These are phyloP conservation scores for Anguilla obscura DNA, from an alignment of 2,797 vertebrate genomes.

Conservation along the genomic window DNA sequence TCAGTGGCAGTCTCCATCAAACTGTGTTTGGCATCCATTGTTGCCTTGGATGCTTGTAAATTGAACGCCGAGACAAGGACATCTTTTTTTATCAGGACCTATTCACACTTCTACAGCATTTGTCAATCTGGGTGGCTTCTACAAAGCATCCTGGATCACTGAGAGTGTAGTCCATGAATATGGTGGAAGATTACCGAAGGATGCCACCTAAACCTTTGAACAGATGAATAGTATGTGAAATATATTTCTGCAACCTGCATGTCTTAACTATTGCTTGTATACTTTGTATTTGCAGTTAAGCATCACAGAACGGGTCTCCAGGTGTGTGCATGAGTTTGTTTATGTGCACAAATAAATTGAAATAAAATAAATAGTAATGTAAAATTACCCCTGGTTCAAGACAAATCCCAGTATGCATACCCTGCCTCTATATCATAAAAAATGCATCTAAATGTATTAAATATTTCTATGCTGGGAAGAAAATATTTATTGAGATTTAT, in stretches of 20 bases:
- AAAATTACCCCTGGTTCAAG: background rate
- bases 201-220: background rate
- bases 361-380: background rate
- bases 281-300: background rate
- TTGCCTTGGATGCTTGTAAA: constrained; percentile 33
- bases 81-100: constrained; percentile 18
- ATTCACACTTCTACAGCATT: constrained; percentile 22
- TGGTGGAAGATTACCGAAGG: background rate
- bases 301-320: background rate
- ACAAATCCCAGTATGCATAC: background rate
- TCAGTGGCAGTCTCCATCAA: constrained; percentile 27
- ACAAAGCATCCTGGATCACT: constrained; percentile 18
- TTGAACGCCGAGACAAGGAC: constrained; percentile 6
- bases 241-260: background rate
- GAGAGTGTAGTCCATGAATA: background rate
- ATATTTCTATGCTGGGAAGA: constrained; percentile 32
- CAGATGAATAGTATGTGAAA: background rate
- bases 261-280: background rate
- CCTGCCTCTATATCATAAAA: constrained; percentile 19
- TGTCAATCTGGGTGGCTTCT: background rate
- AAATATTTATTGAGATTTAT: constrained; percentile 45
- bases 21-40: constrained; percentile 28
- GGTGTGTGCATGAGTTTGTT: background rate
- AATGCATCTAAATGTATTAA: constrained; percentile 24
- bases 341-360: background rate